phyloP scores from a whole-genome alignment of 2,113 vertebrate genomes.

The Naja naja region DNA sequence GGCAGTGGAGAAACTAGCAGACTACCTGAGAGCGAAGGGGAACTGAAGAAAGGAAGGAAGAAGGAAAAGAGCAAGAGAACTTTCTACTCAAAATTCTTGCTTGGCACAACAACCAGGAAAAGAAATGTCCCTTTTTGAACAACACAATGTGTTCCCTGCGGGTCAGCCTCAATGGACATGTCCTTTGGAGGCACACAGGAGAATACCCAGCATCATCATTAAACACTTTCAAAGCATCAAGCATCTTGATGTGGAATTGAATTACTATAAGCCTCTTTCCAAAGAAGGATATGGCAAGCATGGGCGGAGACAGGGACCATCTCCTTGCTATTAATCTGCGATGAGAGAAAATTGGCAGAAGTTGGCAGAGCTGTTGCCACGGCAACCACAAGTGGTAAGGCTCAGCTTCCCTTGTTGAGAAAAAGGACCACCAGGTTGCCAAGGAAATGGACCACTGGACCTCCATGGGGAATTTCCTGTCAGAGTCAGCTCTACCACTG shows the following conservation, averaged over 20 bases:
- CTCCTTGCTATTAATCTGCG: not conserved
- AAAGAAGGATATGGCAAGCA: not conserved
- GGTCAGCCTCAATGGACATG: not conserved
- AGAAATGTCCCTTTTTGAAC: not conserved
- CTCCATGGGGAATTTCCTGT: not conserved
- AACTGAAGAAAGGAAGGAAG: not conserved
- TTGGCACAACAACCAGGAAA: not conserved
- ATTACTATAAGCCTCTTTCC: not conserved
- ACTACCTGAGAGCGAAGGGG: slow-evolving; percentile 1
- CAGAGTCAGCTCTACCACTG: not conserved
- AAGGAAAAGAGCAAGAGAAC: not conserved
- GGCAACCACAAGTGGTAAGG: not conserved
- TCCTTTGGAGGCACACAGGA: not conserved
- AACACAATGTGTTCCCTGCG: not conserved
- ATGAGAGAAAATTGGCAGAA: not conserved
- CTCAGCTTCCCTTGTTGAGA: not conserved
- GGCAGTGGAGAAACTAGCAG: slow-evolving; percentile 78
- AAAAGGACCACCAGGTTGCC: not conserved
- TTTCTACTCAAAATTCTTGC: not conserved
- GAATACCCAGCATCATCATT: not conserved
- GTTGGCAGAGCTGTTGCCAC: not conserved
- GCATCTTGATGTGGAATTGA: not conserved
- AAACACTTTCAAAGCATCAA: not conserved
- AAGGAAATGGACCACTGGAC: not conserved
- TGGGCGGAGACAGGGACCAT: not conserved